Evolutionary conservation across 2,797 vertebrate genomes (phyloP).

Genomic region (Lacerta agilis): DNA sequence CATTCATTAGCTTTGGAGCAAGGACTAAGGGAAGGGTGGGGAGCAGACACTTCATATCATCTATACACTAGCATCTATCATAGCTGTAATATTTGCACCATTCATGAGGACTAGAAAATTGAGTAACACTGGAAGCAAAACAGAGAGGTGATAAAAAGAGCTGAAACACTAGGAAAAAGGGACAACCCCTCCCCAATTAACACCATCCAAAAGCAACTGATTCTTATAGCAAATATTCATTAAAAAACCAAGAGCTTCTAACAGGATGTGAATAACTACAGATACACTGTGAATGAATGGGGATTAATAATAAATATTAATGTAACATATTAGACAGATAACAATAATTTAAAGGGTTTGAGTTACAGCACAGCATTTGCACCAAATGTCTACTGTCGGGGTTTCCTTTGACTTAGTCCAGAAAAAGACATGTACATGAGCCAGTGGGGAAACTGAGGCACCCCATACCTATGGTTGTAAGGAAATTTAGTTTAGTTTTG

Average conservation of each 20-base stretch:
- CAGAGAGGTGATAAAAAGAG: background rate
- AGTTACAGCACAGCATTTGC: background rate
- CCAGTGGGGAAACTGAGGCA: background rate
- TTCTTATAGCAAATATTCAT: background rate
- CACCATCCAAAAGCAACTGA: background rate
- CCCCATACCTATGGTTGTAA: too few relatives aligned
- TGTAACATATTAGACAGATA: background rate
- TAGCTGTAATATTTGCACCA: background rate
- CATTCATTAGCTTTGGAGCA: background rate
- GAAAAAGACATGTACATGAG: background rate
- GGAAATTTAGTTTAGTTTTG: too few relatives aligned
- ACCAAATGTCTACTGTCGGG: background rate
- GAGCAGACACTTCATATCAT: too few relatives aligned
- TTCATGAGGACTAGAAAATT: background rate
- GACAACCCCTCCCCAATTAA: background rate
- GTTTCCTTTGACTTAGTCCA: too few relatives aligned
- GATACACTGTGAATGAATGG: background rate
- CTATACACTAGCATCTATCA: too few relatives aligned
- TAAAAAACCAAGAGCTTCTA: background rate
- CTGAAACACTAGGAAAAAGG: too few relatives aligned
- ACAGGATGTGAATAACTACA: background rate
- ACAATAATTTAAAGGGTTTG: background rate
- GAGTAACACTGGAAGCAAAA: background rate
- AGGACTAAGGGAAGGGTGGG: background rate
- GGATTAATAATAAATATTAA: background rate